Conservation (phyloP, 2,797 vertebrate species). For the Acrossocheilus fasciatus region DNA sequence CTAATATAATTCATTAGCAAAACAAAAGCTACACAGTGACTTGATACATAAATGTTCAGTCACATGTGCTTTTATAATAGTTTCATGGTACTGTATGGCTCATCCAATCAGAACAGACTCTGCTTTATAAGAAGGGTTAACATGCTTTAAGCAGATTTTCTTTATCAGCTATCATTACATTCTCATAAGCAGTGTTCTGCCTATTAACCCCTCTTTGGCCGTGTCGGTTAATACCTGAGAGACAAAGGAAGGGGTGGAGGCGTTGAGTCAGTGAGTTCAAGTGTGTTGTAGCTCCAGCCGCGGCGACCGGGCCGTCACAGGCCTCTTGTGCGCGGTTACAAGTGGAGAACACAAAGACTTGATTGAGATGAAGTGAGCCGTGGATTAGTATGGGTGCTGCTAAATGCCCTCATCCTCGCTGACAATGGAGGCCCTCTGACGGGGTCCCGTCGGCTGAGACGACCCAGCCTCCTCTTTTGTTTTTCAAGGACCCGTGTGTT, state of each 20-base stretch:
- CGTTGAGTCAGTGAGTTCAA: conserved; percentile 35
- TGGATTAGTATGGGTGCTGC: conserved; percentile 43
- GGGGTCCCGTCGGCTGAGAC: neutral
- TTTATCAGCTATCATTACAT: conserved; percentile 38
- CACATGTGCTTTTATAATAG: neutral
- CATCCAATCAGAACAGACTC: conserved; percentile 10
- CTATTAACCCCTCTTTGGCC: conserved; percentile 48
- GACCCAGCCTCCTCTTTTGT: conserved; percentile 26
- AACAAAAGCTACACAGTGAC: neutral
- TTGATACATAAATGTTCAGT: neutral
- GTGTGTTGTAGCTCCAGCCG: conserved; percentile 28
- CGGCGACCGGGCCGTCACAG: neutral
- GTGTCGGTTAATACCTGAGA: conserved; percentile 3
- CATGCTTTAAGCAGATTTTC: conserved; percentile 30
- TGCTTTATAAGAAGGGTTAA: conserved; percentile 34
- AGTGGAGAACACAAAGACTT: conserved; percentile 57
- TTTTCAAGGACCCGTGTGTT: conserved; percentile 40
- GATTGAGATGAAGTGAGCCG: conserved; percentile 64
- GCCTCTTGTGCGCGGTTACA: conserved; percentile 37
- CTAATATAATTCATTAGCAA: neutral
- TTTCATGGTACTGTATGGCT: neutral
- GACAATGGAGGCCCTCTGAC: conserved; percentile 44
- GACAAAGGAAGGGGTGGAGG: conserved; percentile 37
- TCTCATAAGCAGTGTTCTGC: conserved; percentile 24
- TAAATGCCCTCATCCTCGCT: conserved; percentile 29